phyloP scores from a whole-genome alignment of 2,888 invertebrate genomes.

The Ennomos quercinarius region DNA sequence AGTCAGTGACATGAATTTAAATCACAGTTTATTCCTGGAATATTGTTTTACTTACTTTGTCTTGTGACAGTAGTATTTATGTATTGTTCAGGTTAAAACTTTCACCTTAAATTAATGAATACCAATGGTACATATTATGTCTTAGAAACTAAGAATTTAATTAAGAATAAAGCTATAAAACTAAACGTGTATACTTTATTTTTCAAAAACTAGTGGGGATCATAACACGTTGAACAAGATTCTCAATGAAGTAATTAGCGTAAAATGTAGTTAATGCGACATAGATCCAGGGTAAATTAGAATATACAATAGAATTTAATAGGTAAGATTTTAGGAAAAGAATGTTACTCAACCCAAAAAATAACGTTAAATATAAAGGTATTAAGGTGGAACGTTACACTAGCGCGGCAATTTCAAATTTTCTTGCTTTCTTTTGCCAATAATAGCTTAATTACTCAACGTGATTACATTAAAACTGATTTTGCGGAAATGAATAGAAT shows the following conservation, averaged over 20 bases:
- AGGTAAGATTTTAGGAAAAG: no score
- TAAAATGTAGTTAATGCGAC: no score
- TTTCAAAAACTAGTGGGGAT: conserved; percentile 27
- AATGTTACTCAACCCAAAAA: no score
- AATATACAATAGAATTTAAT: no score
- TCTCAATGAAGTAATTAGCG: not conserved
- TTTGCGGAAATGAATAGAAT: no score
- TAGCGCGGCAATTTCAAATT: no score
- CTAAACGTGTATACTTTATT: conserved; percentile 70
- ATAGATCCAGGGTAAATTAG: no score
- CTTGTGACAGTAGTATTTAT: conserved; percentile 55
- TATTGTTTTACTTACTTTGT: conserved; percentile 44
- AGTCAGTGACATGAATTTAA: conserved; percentile 27
- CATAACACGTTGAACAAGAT: not conserved
- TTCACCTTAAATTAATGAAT: conserved; percentile 40
- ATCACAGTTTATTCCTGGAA: conserved; percentile 16
- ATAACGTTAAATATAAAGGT: not conserved
- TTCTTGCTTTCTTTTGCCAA: no score
- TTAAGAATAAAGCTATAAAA: conserved; percentile 72
- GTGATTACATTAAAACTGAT: no score
- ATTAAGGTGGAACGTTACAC: no score
- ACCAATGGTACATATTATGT: conserved; percentile 53
- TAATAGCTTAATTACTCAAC: no score
- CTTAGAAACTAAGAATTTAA: conserved; percentile 70
- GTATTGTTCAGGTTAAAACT: conserved; percentile 30